Conservation (phyloP, 2,797 vertebrate genomes). For the Cryptoprocta ferox region DNA sequence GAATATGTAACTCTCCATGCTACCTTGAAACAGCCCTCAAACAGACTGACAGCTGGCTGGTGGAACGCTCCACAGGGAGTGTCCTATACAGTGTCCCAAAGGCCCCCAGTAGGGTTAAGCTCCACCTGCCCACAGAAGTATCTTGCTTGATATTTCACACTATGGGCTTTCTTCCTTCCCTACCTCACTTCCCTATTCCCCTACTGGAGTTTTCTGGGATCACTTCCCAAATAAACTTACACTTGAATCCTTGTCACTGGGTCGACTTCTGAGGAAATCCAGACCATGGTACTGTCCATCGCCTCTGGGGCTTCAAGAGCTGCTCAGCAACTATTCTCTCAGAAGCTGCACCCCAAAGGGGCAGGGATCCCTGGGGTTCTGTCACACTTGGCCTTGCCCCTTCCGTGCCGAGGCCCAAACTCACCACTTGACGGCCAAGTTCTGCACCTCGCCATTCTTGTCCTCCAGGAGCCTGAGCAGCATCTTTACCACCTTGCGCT, state of each 20-base stretch:
- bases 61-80: not conserved
- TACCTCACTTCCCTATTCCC: not conserved
- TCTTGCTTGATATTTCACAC: not conserved
- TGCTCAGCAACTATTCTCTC: not conserved
- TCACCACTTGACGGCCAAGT: constrained; percentile 97
- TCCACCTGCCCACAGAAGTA: not conserved
- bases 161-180: not conserved
- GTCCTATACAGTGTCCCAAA: not conserved
- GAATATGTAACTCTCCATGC: not conserved
- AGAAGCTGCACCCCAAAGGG: not conserved
- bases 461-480: constrained; percentile 95
- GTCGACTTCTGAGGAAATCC: not conserved
- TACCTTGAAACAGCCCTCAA: not conserved
- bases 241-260: not conserved
- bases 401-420: not conserved
- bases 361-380: not conserved
- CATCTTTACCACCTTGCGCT: constrained; percentile 96
- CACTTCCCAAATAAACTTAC: not conserved
- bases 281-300: not conserved
- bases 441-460: constrained; percentile 98
- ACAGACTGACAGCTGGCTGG: not conserved
- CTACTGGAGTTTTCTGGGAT: not conserved
- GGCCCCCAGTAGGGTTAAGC: not conserved
- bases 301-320: not conserved
- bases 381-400: not conserved